A percentile compares a stretch with the other conserved stretches of the same genome.
Conservation (phyloP, 2,113 vertebrate species). For the Tringa solitaria region DNA sequence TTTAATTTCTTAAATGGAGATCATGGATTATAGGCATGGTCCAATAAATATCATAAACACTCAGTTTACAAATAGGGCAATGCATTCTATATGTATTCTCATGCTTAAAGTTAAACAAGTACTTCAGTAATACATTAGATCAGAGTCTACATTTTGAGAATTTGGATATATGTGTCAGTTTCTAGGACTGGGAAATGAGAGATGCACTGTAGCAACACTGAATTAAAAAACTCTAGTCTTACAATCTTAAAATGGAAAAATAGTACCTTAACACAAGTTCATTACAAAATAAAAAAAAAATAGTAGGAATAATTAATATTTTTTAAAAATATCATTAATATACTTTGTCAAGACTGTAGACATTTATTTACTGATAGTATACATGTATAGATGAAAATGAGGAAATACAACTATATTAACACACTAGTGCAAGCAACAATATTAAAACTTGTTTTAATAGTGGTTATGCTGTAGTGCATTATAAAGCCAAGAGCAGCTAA, state of each 20-base stretch:
- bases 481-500: not conserved
- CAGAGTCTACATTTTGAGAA: not conserved
- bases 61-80: not conserved
- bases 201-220: not conserved
- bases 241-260: not conserved
- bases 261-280: not conserved
- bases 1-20: not conserved
- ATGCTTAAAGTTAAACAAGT: not conserved
- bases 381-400: not conserved
- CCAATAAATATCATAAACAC: not conserved
- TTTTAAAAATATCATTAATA: not conserved
- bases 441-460: not conserved
- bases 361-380: not conserved
- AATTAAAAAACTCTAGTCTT: not conserved
- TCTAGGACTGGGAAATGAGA: not conserved
- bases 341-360: not conserved
- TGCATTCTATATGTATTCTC: not conserved
- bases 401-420: not conserved
- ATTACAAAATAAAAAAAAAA: not conserved
- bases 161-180: not conserved
- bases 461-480: not conserved
- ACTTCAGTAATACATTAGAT: not conserved
- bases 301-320: not conserved
- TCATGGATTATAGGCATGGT: not conserved
- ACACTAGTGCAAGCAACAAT: not conserved